phyloP scores from a whole-genome alignment of 2,888 invertebrate species.

The Ophion slaviceki region DNA sequence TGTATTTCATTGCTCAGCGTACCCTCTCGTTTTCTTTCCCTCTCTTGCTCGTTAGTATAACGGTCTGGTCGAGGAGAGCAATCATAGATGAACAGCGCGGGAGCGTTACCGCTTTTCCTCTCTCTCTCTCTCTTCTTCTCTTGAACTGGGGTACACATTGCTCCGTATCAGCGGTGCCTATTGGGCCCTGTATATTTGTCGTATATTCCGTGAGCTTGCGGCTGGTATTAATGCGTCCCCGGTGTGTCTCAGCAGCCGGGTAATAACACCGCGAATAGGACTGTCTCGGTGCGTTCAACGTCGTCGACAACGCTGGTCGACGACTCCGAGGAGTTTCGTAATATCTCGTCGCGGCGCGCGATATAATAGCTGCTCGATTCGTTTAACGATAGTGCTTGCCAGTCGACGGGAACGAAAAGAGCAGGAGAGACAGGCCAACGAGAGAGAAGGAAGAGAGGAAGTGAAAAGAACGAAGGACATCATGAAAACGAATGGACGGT shows the following conservation, averaged over 20 bases:
- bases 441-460: conserved; percentile 31
- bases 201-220: conserved; percentile 55
- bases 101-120: conserved; percentile 27
- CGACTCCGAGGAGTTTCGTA: conserved; percentile 54
- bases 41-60: conserved; percentile 68
- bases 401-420: conserved; percentile 16
- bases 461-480: not conserved
- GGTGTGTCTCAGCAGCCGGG: conserved; percentile 48
- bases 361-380: conserved; percentile 52
- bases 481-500: conserved; percentile 4
- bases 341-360: conserved; percentile 51
- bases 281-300: conserved; percentile 26
- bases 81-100: conserved; percentile 51
- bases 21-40: not conserved
- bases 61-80: conserved; percentile 75
- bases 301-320: conserved; percentile 36
- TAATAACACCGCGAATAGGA: conserved; percentile 59
- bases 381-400: conserved; percentile 62
- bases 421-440: conserved; percentile 2
- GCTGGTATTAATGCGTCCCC: conserved; percentile 62
- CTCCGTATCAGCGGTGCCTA: conserved; percentile 54
- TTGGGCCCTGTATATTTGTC: conserved; percentile 45
- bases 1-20: conserved; percentile 74
- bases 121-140: not conserved
- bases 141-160: conserved; percentile 38